These are phyloP conservation scores for Lypha dubia DNA, from an alignment of 2,888 invertebrate genomes.

Conservation along the genomic window DNA sequence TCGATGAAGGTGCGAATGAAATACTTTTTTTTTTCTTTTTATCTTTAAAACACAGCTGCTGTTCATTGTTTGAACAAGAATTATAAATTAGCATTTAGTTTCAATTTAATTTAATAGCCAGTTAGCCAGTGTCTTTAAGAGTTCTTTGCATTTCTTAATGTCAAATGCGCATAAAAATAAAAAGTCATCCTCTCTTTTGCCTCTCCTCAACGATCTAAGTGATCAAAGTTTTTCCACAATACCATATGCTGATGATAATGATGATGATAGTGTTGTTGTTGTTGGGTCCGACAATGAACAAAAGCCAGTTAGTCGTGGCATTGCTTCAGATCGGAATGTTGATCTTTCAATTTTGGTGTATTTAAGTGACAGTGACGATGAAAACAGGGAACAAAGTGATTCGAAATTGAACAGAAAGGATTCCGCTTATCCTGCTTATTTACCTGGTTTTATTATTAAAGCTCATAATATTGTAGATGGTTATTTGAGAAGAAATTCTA, in stretches of 20 bases:
- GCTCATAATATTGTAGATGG: conserved; percentile 71
- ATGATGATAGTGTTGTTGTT: conserved; percentile 35
- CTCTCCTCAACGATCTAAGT: conserved; percentile 57
- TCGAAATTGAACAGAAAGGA: conserved; percentile 37
- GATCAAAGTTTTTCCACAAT: conserved; percentile 57
- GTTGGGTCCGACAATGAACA: conserved; percentile 3
- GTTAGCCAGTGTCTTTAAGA: conserved; percentile 7
- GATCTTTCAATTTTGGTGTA: conserved; percentile 75
- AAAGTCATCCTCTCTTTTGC: conserved; percentile 41
- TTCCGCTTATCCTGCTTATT: conserved; percentile 1
- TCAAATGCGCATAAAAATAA: conserved; percentile 40
- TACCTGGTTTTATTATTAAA: conserved; percentile 60
- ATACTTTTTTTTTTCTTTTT: not conserved
- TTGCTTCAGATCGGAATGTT: conserved; percentile 73
- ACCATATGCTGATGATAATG: conserved; percentile 67
- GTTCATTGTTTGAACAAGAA: not conserved
- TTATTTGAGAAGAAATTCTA: conserved; percentile 72
- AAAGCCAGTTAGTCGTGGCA: conserved; percentile 53
- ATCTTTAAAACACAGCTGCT: not conserved
- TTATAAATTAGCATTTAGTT: conserved; percentile 32
- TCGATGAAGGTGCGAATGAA: conserved; percentile 35
- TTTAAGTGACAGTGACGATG: conserved; percentile 73
- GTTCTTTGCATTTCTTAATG: conserved; percentile 28
- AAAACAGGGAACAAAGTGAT: conserved; percentile 61
- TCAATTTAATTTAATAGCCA: conserved; percentile 28